Base-by-base conservation (phyloP, 1,140 invertebrate genomes). In the Brachionus sp. region DNA sequence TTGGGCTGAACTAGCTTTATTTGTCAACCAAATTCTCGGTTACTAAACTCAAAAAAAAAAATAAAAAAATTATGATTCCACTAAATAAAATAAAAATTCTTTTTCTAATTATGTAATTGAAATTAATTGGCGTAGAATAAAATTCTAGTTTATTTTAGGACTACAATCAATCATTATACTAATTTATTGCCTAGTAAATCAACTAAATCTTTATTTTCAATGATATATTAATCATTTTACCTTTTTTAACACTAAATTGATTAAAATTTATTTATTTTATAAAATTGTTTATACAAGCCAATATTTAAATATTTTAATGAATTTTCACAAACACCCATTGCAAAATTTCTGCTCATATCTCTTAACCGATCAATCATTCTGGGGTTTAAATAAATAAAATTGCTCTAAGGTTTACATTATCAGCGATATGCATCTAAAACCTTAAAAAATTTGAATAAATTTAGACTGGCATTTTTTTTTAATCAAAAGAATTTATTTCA, bases 21-120 rank as follows among this genome's bases (percentile, higher is more conserved):
- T 37, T 70, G 29, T 37, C 16, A 70, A 19, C 16, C 29, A 70
- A 37, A 23, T 35, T 39, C 66, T 70, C 37, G 35, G 33, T 33
- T 33, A 66, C 33, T 66, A 66, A 66, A 66, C 64, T 33, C 29
- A n/a, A 33, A 66, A 4, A 66, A 25, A 62, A 66, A 35, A 4
- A n/a, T n/a, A n/a, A 37, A 66, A 12, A 1, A 12, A 57, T 19
- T 57, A 9, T 57, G 16, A 57, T 57, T 57, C 16, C 19, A 9
- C 19, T 57, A 33, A 66, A 66, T 33, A 66, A 66, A 66, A 66
- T 25, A 64, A 46, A 37, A 66, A 66, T n/a, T n/a, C 64, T 66
- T 33, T 13, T 66, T 66, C 64, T 33, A 66, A 33, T 66, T 66
- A 33, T 66, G 25, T 66, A 33, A 66, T 66, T 66, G 64, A 66